Conservation (phyloP, 1,140 invertebrate genomes). For the Drosophila sp. region DNA sequence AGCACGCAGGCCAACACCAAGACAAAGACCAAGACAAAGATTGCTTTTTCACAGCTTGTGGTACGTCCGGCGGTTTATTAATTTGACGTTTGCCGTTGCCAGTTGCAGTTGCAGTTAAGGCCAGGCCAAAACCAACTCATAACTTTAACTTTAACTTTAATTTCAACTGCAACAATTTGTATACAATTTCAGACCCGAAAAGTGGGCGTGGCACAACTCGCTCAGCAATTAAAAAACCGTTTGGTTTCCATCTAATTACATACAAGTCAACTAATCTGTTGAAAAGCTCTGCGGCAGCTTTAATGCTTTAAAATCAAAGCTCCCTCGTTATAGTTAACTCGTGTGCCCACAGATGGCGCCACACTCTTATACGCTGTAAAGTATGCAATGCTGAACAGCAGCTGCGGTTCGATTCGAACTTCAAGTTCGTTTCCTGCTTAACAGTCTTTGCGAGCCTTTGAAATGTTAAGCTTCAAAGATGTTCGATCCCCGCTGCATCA, state of each 20-base stretch:
- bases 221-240: conserved; percentile 32
- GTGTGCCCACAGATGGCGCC: conserved; percentile 33
- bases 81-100: conserved; percentile 76
- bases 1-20: conserved; percentile 60
- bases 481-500: background rate
- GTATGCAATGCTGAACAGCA: conserved; percentile 35
- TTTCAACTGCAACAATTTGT: conserved; percentile 67
- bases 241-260: conserved; percentile 20
- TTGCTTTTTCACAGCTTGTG: conserved; percentile 82
- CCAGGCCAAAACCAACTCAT: conserved; percentile 8
- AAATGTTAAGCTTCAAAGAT: conserved; percentile 15
- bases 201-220: conserved; percentile 40
- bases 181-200: conserved; percentile 47
- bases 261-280: background rate
- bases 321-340: background rate
- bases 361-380: conserved; percentile 53
- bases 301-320: background rate
- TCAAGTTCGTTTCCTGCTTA: background rate
- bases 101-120: conserved; percentile 44
- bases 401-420: conserved; percentile 1
- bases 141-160: background rate
- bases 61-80: conserved; percentile 81
- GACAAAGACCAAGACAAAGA: conserved; percentile 62
- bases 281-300: background rate
- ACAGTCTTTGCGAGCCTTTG: background rate